Evolutionary conservation across 30 jellyfish, hydroid and myxozoan species (phyloP), one percentile per base, ranked within the genome.

Genomic region (Hydractinia symbiolongicarpus): DNA sequence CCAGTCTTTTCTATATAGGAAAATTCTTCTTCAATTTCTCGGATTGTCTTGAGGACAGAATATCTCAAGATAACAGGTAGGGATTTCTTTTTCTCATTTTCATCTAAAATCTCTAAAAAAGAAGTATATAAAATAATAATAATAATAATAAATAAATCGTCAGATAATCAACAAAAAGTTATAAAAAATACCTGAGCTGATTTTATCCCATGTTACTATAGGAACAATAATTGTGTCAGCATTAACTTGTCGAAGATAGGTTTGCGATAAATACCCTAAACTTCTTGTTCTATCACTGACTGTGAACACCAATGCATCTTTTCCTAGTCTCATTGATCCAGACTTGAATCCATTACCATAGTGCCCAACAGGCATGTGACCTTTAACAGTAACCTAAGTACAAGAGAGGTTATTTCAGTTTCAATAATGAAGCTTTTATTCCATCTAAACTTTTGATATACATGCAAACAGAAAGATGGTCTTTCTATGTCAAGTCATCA

Each of bases 301-400:
- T 67, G 98, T 93, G 78, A 93, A 87, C 16, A 93, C 98, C 50
- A 93, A 83, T 21, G 96, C 96, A 93, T 93, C 98, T 74, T 84
- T 93, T 60, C 98, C 98, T 53, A 93, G 96, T 64, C 98, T 80
- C 98, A 93, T 93, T 9, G 98, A 87, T 7, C 98, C 98, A 5
- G 98, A 93, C 72, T 93, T 93, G 85, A 93, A 93, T 16, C 98
- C 98, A 81, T 93, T 93, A 3, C 98, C 98, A 82, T 93, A 93
- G 55, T 93, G 98, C 10, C 98, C 98, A 52, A 93, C 98, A 21
- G 98, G 98, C 77, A 82, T 90, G 55, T 93, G 98, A 30, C 94
- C 96, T 50, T 84, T 83, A 51, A 83, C 82, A 5, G 98, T 94
- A 51, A 83, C 93, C 98, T 93, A 61, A 15, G 17, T 66, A 15